Conservation (phyloP, 64 coral and sea anemone genomes). For the Montipora cactus region DNA sequence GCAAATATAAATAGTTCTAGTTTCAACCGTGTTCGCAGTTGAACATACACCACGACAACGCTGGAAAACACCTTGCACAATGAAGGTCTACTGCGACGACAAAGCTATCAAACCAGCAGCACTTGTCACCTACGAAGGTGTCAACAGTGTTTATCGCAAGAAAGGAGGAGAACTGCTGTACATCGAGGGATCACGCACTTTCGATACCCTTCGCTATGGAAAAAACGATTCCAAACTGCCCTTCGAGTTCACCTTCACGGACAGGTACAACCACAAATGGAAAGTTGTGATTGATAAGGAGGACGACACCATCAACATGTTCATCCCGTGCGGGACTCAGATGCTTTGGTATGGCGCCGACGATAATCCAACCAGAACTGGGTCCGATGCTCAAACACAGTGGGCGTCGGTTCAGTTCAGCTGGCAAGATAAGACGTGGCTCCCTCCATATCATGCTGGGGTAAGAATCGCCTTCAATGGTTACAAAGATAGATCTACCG, state of each 20-base stretch:
- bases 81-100: constrained; percentile 37
- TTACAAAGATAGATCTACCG: constrained; percentile 49
- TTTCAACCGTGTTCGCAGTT: too few relatives aligned
- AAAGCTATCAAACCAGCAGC: constrained; percentile 23
- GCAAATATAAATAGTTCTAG: not conserved
- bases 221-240: constrained; percentile 39
- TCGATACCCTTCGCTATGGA: constrained; percentile 40
- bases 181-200: constrained; percentile 52
- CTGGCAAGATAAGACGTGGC: constrained; percentile 17
- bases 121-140: constrained; percentile 24
- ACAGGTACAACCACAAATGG: constrained; percentile 55
- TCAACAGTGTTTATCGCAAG: constrained; percentile 40
- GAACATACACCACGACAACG: not conserved
- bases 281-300: constrained; percentile 39
- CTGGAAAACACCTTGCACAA: constrained; percentile 7
- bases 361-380: constrained; percentile 58
- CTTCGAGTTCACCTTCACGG: constrained; percentile 57
- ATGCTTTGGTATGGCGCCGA: constrained; percentile 63
- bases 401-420: constrained; percentile 51
- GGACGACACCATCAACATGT: constrained; percentile 53
- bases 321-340: constrained; percentile 53
- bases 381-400: constrained; percentile 60
- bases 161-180: constrained; percentile 46
- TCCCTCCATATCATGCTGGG: constrained; percentile 39
- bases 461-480: constrained; percentile 47